Conservation (phyloP, 2,888 invertebrate species). For the Nemotelus nigrinus region DNA sequence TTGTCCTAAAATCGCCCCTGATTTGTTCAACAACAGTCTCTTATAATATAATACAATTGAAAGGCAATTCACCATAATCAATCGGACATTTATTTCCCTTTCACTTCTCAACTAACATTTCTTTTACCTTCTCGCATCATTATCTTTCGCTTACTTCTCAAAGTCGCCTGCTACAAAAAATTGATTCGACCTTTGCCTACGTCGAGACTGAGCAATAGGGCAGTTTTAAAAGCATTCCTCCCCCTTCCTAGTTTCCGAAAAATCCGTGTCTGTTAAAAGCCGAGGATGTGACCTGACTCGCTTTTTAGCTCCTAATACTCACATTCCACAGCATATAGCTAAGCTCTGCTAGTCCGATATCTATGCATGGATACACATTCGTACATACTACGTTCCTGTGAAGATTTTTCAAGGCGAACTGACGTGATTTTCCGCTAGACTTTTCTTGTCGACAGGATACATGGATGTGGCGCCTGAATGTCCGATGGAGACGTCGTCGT, state of each 20-base stretch:
- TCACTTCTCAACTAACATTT: constrained; percentile 2
- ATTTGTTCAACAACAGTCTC: constrained; percentile 11
- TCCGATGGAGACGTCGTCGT: constrained; percentile 1
- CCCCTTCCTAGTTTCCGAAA: background rate
- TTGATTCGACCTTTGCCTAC: background rate
- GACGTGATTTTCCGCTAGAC: constrained; percentile 35
- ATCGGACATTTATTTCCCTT: constrained; percentile 16
- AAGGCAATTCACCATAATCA: constrained; percentile 10
- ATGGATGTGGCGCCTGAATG: constrained; percentile 27
- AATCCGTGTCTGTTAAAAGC: background rate
- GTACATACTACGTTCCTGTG: no score
- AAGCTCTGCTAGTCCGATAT: no score
- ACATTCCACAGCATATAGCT: background rate
- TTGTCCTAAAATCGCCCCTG: background rate
- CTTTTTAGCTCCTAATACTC: constrained; percentile 1
- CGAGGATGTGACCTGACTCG: constrained; percentile 27
- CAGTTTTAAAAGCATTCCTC: background rate
- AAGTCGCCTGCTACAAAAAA: background rate
- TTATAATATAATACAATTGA: constrained; percentile 6
- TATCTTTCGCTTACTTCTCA: background rate
- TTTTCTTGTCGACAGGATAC: constrained; percentile 35
- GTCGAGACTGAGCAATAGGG: background rate
- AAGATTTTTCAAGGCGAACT: constrained; percentile 1
- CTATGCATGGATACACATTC: no score
- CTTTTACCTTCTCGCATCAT: background rate